Evolutionary conservation across 2,113 vertebrate species (phyloP).

Genomic region (Ailurus styani): DNA sequence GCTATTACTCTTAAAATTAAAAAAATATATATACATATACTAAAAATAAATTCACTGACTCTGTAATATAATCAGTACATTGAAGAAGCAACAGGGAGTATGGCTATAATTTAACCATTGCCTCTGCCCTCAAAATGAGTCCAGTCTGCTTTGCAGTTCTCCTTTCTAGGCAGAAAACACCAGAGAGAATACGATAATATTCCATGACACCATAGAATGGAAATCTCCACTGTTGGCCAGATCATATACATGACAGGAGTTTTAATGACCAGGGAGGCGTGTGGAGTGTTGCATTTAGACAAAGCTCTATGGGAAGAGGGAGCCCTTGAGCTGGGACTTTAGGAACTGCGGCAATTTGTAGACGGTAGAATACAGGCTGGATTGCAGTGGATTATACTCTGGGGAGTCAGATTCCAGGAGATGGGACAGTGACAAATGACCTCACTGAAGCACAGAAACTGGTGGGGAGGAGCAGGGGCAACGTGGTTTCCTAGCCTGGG

Average conservation of each 20-base stretch:
- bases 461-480: neutral
- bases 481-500: neutral
- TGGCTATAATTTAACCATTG: neutral
- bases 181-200: neutral
- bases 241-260: neutral
- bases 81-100: neutral
- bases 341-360: too few species aligned
- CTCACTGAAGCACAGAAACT: neutral
- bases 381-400: neutral
- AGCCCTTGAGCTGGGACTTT: neutral
- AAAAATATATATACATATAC: neutral
- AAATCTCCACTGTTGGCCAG: neutral
- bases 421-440: neutral
- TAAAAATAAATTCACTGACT: neutral
- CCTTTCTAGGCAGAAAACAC: neutral
- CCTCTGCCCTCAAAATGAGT: neutral
- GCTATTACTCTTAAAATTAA: neutral
- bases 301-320: neutral
- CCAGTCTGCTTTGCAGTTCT: neutral
- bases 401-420: neutral
- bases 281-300: neutral
- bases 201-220: neutral
- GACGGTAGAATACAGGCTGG: neutral
- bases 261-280: neutral
- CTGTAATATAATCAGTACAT: neutral